A percentile compares a stretch with the other conserved stretches of the same genome.
These are phyloP conservation scores for Coregonus sp. DNA, from an alignment of 2,797 vertebrate genomes.

Conservation along the genomic window DNA sequence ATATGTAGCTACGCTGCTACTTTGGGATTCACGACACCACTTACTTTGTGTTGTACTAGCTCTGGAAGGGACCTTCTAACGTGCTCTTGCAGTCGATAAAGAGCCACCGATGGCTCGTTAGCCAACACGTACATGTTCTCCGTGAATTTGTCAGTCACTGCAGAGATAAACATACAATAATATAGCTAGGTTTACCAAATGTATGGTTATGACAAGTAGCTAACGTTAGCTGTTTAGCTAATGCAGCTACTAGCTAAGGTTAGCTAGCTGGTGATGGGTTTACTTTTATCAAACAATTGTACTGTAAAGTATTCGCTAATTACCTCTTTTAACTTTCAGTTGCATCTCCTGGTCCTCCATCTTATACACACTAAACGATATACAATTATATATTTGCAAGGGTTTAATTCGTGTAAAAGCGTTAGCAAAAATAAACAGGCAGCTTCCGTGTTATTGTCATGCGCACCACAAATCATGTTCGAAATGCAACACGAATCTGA, in stretches of 20 bases:
- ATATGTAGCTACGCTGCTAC: no score
- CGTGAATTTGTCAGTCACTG: conserved; percentile 94
- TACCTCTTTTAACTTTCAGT: conserved; percentile 93
- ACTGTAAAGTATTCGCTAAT: conserved; percentile 55
- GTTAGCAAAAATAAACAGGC: neutral
- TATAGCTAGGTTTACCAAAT: neutral
- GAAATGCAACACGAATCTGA: conserved; percentile 40
- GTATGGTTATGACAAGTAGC: no score
- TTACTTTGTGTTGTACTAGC: conserved; percentile 94
- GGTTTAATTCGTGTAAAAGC: neutral
- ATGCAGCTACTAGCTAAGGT: neutral
- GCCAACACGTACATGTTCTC: conserved; percentile 96
- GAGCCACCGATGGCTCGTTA: conserved; percentile 93
- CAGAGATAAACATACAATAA: neutral
- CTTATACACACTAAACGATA: conserved; percentile 53
- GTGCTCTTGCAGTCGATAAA: conserved; percentile 95
- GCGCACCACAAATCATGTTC: conserved; percentile 57
- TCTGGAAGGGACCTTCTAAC: conserved; percentile 92
- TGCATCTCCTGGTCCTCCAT: conserved; percentile 98
- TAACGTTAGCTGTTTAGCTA: no score
- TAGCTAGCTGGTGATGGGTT: neutral
- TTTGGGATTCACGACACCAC: neutral
- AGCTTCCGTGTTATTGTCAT: conserved; percentile 62
- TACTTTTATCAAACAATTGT: no score
- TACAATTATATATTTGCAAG: neutral